A percentile compares a stretch with the other conserved stretches of the same genome.
phyloP scores from a whole-genome alignment of 2,113 vertebrate species.

The Anguilla rostrata region DNA sequence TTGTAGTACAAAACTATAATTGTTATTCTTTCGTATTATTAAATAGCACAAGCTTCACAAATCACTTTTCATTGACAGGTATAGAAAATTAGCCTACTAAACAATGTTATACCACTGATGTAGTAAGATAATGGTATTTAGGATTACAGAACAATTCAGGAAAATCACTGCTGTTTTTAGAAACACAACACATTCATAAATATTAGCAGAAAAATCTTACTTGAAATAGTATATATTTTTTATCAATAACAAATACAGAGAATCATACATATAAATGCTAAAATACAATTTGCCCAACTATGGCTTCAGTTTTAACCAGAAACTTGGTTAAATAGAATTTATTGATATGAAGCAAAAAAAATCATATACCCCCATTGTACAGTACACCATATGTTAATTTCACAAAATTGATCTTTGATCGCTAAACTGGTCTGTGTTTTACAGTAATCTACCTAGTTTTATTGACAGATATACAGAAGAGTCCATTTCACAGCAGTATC shows the following conservation, averaged over 20 bases:
- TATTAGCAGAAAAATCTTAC: background rate
- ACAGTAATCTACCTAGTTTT: background rate
- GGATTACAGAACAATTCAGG: background rate
- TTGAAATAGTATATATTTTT: constrained; percentile 22
- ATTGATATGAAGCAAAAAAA: background rate
- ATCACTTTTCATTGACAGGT: background rate
- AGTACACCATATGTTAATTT: background rate
- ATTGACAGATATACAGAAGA: background rate
- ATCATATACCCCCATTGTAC: background rate
- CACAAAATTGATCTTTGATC: background rate
- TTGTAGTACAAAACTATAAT: constrained; percentile 10
- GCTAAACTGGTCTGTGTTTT: background rate
- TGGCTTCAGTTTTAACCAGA: background rate
- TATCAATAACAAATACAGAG: constrained; percentile 33
- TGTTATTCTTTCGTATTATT: background rate
- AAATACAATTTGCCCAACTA: background rate
- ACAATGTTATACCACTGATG: background rate
- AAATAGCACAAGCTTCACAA: background rate
- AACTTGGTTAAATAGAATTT: background rate
- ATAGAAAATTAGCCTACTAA: constrained; percentile 11
- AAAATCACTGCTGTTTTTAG: background rate
- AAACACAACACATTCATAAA: constrained; percentile 1
- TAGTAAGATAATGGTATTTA: background rate
- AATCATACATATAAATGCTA: constrained; percentile 24
- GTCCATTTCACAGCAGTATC: background rate